Base-by-base conservation (phyloP, 2,888 invertebrate genomes). In the Perizoma flavofasciatum region DNA sequence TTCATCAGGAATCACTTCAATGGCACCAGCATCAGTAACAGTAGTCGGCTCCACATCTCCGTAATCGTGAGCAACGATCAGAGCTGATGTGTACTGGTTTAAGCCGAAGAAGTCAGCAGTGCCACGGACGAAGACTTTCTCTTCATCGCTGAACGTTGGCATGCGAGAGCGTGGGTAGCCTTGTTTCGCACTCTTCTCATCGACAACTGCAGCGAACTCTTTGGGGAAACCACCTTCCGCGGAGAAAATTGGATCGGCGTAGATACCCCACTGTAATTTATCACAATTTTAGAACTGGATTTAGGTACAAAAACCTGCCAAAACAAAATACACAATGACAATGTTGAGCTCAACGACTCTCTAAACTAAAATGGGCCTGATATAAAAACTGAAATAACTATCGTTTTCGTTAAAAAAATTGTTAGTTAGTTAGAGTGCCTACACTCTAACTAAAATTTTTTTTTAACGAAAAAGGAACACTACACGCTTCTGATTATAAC, bases 1-100 rank as follows among this genome's bases (percentile, higher is more conserved):
- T 0, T 84, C 83, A 0, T 70, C 69, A 39, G 76, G 75, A 0
- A 49, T 34, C 10, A 52, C 69, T 0, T n/a, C 0, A 0, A 73
- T 78, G 3, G 74, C 72, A 51, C 71, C 77, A 8, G 70, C 61
- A 57, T 89, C 88, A 60, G 79, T 78, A 6, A 55, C 39, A 5
- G 79, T 4, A 0, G 83, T 56, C 0, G 69, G 66, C 4, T 66
- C 66, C 4, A 49, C 50, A 7, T 58, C 59, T 6, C 59, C 67
- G 5, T 55, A 41, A 33, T 67, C 57, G 22, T 44, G 7, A 6
- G 82, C 81, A 0, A 83, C 81, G 6, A 83, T 56, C 4, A 78
- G 39, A 0, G 3, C 70, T 0, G 92, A 79, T 0, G 94, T 94
- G 75, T 96, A 97, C 60, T 95, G 93, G 73, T 96, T 96, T 4